Conservation (phyloP, 2,113 vertebrate species). For the Malurus alboscapulatus region DNA sequence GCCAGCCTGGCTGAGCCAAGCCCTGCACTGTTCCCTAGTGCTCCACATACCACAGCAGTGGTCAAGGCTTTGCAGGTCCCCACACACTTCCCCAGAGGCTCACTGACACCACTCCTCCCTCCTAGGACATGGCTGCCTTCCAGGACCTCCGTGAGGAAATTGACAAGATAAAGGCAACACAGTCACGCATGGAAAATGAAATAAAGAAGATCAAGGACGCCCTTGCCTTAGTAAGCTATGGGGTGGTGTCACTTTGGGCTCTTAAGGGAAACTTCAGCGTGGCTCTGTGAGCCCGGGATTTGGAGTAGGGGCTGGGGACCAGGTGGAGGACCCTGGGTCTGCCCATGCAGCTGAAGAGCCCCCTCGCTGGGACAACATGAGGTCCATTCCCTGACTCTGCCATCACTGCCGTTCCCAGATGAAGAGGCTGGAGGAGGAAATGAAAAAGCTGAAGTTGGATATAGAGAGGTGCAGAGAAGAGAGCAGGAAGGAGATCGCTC, state of each 20-base stretch:
- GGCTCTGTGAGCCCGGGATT: background rate
- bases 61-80: background rate
- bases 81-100: background rate
- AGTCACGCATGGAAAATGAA: too few species aligned
- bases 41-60: background rate
- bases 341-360: background rate
- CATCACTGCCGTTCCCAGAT: background rate
- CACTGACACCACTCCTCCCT: background rate
- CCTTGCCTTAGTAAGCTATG: background rate
- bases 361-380: accelerated
- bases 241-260: background rate
- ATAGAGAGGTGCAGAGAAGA: background rate
- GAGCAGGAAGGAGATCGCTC: background rate
- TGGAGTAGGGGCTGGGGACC: background rate
- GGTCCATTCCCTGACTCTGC: background rate
- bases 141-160: background rate
- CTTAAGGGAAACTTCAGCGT: background rate
- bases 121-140: background rate
- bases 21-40: background rate
- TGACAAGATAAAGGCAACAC: background rate
- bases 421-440: slow-evolving; percentile 4
- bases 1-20: background rate
- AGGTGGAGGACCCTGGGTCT: too few species aligned
- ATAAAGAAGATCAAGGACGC: too few species aligned
- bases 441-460: background rate